Evolutionary conservation across 2,888 invertebrate species (phyloP), one percentile per base, ranked within the genome.

Genomic region (Drosophila sordidula): DNA sequence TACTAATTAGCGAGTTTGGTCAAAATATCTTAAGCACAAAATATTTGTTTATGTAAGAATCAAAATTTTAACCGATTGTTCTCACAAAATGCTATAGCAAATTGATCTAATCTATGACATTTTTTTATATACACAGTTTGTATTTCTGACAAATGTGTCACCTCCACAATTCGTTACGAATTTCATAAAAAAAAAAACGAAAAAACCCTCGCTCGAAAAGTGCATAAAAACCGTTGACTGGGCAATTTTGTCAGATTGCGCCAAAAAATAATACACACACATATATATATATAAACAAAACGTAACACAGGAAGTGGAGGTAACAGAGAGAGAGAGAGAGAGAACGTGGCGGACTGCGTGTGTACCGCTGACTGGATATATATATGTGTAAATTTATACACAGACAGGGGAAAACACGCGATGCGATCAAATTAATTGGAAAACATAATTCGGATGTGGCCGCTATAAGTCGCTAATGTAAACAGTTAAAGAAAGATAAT

Each of bases 161-260:
- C 8, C 3, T 29, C 6, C 34, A 34, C 8, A 29, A 46, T 5
- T n/a, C 34, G n/a, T 47, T 16, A 25, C 25, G 2, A n/a, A 32
- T 25, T 22, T 4, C 25, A 16, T 34, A 1, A 4, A 16, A n/a
- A 11, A 16, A 9, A n/a, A 11, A 16, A 9, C 3, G 6, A 3
- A 25, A 9, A 41, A 22, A 8, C 63, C 18, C 41, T 12, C 4
- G 12, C 5, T 16, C 9, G 14, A 0, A 16, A 34, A 12, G 16
- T 6, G 18, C 22, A 32, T 3, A 8, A 57, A 75, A 67, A 57
- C 38, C 50, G 87, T 67, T 80, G 86, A 81, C 56, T 64, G 49
- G 46, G 65, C 83, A 74, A 25, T 64, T 67, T 44, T 50, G 57
- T 69, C 44, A 47, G 44, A 59, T 76, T 51, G 38, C 45, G 65